phyloP scores from a whole-genome alignment of 2,113 vertebrate species.

The Deroptyus accipitrinus region DNA sequence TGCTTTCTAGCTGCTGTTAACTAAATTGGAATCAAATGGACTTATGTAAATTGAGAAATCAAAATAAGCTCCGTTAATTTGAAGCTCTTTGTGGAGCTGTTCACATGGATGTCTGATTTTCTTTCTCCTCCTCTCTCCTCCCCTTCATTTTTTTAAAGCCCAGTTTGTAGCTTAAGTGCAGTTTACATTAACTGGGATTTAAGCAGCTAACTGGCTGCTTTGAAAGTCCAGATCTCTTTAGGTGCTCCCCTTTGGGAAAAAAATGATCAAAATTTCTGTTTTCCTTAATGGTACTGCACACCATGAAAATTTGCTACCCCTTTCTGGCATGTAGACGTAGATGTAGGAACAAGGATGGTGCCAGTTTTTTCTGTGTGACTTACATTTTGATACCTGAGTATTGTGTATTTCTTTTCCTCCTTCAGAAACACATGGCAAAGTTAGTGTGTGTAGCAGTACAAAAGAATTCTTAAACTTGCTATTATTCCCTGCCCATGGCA shows the following conservation, averaged over 20 bases:
- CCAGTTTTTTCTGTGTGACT: background rate
- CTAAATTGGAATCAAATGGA: conserved; percentile 50
- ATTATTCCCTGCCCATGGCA: background rate
- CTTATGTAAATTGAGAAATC: conserved; percentile 62
- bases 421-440: background rate
- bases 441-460: background rate
- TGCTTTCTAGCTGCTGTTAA: conserved; percentile 29
- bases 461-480: background rate
- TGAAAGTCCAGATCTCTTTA: background rate
- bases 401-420: background rate
- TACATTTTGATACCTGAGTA: background rate
- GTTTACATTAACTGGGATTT: conserved; percentile 9
- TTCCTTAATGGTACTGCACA: background rate
- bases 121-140: fast-evolving
- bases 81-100: conserved; percentile 36
- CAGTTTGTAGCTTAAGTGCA: conserved; percentile 11
- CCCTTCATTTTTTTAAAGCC: background rate
- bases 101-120: conserved; percentile 25
- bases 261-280: background rate
- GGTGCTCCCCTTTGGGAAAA: background rate
- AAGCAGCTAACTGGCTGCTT: background rate
- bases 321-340: background rate
- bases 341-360: background rate
- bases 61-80: conserved; percentile 49
- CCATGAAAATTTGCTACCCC: background rate